phyloP scores from a whole-genome alignment of 2,113 vertebrate species.

The Carettochelys insculpta region DNA sequence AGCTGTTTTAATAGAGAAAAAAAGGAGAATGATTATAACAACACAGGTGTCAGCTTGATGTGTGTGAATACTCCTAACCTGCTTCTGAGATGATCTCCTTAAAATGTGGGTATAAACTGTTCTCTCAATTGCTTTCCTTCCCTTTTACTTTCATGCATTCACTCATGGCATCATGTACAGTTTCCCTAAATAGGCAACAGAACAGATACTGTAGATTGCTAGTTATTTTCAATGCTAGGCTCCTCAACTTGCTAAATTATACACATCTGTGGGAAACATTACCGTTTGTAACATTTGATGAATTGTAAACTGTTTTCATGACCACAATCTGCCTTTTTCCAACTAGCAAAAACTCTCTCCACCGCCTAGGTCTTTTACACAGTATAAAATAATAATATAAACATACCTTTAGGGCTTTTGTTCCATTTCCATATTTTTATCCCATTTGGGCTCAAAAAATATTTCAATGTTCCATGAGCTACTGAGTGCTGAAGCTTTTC shows the following conservation, averaged over 20 bases:
- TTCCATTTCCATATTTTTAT: constrained; percentile 11
- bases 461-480: not conserved
- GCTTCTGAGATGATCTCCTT: not conserved
- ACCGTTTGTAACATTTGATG: not conserved
- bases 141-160: not conserved
- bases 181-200: not conserved
- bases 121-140: not conserved
- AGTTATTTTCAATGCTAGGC: not conserved
- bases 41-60: constrained; percentile 24
- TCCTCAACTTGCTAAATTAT: constrained; percentile 12
- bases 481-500: not conserved
- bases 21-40: not conserved
- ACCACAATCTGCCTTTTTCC: not conserved
- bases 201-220: not conserved
- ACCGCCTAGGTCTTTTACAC: not conserved
- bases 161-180: not conserved
- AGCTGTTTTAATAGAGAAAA: constrained; percentile 1
- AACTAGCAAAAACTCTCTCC: not conserved
- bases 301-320: not conserved
- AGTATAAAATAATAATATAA: constrained; percentile 6
- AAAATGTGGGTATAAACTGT: constrained; percentile 18
- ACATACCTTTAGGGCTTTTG: not conserved
- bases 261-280: not conserved
- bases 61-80: not conserved
- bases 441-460: not conserved